Evolutionary conservation across 2,797 vertebrate genomes (phyloP).

Genomic region (Crypturellus tataupa): DNA sequence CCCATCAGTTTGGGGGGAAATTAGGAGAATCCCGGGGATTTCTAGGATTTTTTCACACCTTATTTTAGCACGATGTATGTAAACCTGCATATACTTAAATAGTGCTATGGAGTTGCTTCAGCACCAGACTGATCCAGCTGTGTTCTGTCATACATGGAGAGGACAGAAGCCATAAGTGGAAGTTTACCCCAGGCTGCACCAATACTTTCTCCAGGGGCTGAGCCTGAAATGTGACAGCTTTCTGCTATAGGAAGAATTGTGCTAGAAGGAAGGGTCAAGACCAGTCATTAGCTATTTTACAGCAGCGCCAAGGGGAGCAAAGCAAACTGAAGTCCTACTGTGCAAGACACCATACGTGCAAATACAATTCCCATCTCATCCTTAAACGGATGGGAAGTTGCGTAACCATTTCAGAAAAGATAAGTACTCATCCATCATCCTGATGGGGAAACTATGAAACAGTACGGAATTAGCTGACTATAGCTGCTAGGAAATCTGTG

Average conservation of each 20-base stretch:
- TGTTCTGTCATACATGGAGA: neutral
- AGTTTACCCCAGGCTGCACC: neutral
- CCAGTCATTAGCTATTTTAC: neutral
- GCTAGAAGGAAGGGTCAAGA: neutral
- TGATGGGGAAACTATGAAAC: neutral
- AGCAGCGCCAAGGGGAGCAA: neutral
- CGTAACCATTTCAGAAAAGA: neutral
- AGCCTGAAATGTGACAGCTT: neutral
- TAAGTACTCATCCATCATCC: neutral
- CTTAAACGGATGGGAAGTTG: neutral
- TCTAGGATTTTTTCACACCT: neutral
- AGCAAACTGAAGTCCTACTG: neutral
- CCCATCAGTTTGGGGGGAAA: neutral
- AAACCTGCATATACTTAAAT: rapidly evolving
- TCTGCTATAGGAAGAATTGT: neutral
- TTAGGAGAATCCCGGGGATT: neutral
- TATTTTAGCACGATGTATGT: neutral
- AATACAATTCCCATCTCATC: neutral
- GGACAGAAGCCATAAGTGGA: neutral
- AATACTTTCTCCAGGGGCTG: neutral
- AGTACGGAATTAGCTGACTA: neutral
- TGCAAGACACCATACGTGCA: neutral
- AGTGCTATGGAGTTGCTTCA: neutral
- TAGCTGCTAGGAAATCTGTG: neutral
- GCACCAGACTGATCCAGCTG: neutral